A percentile compares a stretch with the other conserved stretches of the same genome.
These are phyloP conservation scores for Papilio xuthus DNA, from an alignment of 1,140 invertebrate species.

Conservation along the genomic window DNA sequence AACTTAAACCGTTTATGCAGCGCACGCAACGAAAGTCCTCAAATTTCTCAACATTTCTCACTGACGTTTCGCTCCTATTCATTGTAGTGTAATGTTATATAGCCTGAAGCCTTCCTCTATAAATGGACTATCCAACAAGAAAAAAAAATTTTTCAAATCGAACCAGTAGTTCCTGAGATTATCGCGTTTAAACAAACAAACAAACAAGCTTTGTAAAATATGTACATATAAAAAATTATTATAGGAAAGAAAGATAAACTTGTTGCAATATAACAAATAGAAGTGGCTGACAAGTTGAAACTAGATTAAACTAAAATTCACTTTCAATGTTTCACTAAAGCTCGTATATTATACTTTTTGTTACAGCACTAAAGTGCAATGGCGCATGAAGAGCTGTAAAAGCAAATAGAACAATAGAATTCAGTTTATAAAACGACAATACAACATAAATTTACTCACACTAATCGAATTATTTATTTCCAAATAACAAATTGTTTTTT, in stretches of 20 bases:
- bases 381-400: slow-evolving; percentile 12
- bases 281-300: slow-evolving; percentile 11
- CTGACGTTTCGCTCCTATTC: too few species aligned
- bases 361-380: slow-evolving; percentile 6
- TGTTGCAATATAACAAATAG: not conserved
- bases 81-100: too few species aligned
- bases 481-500: not conserved
- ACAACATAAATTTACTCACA: slow-evolving; percentile 12
- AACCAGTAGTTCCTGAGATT: too few species aligned
- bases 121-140: too few species aligned
- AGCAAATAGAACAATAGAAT: slow-evolving; percentile 18
- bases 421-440: slow-evolving; percentile 18
- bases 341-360: slow-evolving; percentile 6
- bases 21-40: too few species aligned
- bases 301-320: slow-evolving; percentile 22
- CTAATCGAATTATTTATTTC: not conserved
- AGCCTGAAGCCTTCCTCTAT: too few species aligned
- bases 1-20: too few species aligned
- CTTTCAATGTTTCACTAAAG: slow-evolving; percentile 16
- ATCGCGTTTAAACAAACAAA: too few species aligned
- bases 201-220: too few species aligned
- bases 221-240: too few species aligned
- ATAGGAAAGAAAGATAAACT: not conserved
- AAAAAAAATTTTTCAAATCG: too few species aligned
- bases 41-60: too few species aligned